phyloP scores from a whole-genome alignment of 2,113 vertebrate genomes.

The Symphodus melops region DNA sequence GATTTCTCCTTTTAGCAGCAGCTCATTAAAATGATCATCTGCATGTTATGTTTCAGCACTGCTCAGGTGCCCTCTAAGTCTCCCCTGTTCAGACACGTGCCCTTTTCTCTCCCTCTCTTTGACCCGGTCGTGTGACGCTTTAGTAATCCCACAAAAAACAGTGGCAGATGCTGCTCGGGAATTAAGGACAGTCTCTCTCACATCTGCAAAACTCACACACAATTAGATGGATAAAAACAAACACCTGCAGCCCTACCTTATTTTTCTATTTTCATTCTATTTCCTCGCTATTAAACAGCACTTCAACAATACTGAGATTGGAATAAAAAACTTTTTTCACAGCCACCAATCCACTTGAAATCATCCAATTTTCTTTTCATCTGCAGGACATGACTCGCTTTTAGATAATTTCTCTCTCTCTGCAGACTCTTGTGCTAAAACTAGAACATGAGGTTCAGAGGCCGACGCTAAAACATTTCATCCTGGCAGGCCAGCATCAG shows the following conservation, averaged over 20 bases:
- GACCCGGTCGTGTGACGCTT: constrained; percentile 34
- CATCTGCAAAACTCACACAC: constrained; percentile 38
- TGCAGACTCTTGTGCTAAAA: constrained; percentile 20
- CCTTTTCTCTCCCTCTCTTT: constrained; percentile 28
- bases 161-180: constrained; percentile 58
- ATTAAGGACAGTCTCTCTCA: constrained; percentile 48
- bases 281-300: neutral
- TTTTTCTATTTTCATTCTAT: neutral
- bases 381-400: constrained; percentile 6
- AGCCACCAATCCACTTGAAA: constrained; percentile 29
- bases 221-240: neutral
- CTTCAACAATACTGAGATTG: neutral
- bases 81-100: neutral
- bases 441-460: constrained; percentile 24
- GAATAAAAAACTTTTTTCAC: constrained; percentile 46
- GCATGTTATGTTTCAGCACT: too few relatives aligned
- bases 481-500: constrained; percentile 22
- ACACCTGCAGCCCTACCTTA: too few relatives aligned
- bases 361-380: constrained; percentile 34
- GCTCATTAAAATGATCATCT: too few relatives aligned
- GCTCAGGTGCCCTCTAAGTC: neutral
- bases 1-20: too few relatives aligned
- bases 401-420: constrained; percentile 11
- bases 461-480: constrained; percentile 28
- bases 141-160: constrained; percentile 61